Conservation (phyloP, 2,888 invertebrate species). For the Strigamia transsilvanica region DNA sequence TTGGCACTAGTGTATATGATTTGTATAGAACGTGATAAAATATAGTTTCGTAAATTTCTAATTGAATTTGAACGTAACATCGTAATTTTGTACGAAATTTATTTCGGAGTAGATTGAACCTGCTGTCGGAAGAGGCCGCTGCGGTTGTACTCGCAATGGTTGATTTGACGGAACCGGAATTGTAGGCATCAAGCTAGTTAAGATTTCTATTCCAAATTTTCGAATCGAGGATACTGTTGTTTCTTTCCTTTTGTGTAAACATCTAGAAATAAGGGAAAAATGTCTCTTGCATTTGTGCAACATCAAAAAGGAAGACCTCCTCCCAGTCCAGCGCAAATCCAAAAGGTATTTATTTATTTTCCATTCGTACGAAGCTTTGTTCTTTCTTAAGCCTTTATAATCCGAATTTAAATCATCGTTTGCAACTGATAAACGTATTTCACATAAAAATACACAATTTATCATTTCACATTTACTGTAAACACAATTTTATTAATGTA, state of each 20-base stretch:
- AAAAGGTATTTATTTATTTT: conserved; percentile 68
- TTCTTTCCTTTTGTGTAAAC: conserved; percentile 14
- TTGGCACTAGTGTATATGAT: too few relatives aligned
- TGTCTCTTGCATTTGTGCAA: conserved; percentile 77
- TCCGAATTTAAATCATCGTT: too few relatives aligned
- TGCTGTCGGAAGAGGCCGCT: too few relatives aligned
- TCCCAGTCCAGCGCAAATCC: conserved; percentile 84
- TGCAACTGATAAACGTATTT: too few relatives aligned
- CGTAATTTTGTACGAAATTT: too few relatives aligned
- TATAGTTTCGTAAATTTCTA: too few relatives aligned
- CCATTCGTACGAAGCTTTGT: neutral
- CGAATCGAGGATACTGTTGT: conserved; percentile 18
- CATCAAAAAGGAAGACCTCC: conserved; percentile 75
- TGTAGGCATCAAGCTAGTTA: neutral
- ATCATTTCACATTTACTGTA: neutral
- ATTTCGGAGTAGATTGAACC: too few relatives aligned
- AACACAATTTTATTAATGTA: conserved; percentile 56
- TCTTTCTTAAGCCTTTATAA: neutral
- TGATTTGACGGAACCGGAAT: neutral
- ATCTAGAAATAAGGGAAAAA: conserved; percentile 60
- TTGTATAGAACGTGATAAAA: too few relatives aligned
- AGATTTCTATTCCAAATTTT: neutral
- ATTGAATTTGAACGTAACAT: too few relatives aligned
- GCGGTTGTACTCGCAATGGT: too few relatives aligned
- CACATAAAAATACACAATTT: too few relatives aligned